Base-by-base conservation (phyloP, 2,797 vertebrate genomes). In the Caiman crocodilus region DNA sequence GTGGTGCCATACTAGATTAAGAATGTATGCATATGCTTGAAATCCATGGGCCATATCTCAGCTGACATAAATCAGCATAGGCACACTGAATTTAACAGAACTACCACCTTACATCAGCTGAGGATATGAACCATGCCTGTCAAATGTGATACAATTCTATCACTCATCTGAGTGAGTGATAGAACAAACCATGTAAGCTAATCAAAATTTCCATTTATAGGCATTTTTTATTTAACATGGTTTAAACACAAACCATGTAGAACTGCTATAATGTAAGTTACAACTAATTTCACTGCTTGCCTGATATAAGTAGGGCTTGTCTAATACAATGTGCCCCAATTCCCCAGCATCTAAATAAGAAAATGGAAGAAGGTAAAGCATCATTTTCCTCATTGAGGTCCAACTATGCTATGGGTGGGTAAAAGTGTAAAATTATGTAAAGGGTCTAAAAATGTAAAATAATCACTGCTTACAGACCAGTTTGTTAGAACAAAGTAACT, bases 1-100 rank as follows among this genome's bases (percentile, higher is more conserved):
- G 42, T 56, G 67, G 35, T 82, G 55, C 84, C 65, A 35, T 86
- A 67, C 77, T 79, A 56, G 65, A 80, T 80, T 91, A 93, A 90
- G 74, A 35, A 79, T 94, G 83, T 89, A 0, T 71, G 84, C 83
- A 69, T 56, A 55, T 15, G 28, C 28, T 60, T 93, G n/a, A 89
- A 88, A 35, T 69, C 88, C 55, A 3, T 10, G 50, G 30, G 26
- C 89, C 87, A 10, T 85, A 75, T 92, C 76, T 89, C 76, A 86
- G 76, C 82, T 90, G 21, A 57, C 60, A n/a, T 58, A 87, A 82
- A 77, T 92, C 78, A 76, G 59, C n/a, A 6, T 4, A 69, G 57
- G 20, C 58, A 60, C 84, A 88, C 73, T 87, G 71, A 83, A 85
- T 76, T 87, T 69, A 57, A 26, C 13, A 18, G 77, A 77, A 56